Percentiles rank a stretch among this genome's conserved stretches.
phyloP scores from a whole-genome alignment of 2,888 invertebrate species.

The Hirtodrosophila cameraria region DNA sequence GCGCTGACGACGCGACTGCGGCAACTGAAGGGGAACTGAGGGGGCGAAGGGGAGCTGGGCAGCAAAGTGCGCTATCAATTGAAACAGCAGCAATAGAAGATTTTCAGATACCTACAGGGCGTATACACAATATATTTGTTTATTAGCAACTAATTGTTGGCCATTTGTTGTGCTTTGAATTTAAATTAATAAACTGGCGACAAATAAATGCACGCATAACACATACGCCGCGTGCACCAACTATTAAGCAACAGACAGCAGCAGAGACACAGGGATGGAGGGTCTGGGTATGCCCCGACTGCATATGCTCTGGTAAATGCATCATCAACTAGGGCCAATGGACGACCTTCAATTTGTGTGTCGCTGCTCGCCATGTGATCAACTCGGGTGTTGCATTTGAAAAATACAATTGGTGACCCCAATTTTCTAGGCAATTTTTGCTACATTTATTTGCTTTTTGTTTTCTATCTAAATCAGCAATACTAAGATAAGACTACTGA shows the following conservation, averaged over 20 bases:
- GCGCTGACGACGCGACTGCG: conserved; percentile 1
- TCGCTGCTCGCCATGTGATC: too few relatives aligned
- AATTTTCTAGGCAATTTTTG: too few relatives aligned
- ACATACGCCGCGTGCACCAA: conserved; percentile 23
- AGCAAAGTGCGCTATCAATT: conserved; percentile 47
- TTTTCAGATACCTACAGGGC: conserved; percentile 11
- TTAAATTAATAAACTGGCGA: conserved; percentile 19
- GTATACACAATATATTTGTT: conserved; percentile 4
- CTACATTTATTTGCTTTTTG: too few relatives aligned
- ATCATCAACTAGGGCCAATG: conserved; percentile 65
- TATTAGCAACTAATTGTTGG: conserved; percentile 22
- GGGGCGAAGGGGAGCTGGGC: neutral
- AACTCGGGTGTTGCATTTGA: too few relatives aligned
- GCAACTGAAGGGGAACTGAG: neutral
- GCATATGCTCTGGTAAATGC: conserved; percentile 1
- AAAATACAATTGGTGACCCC: too few relatives aligned
- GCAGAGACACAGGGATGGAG: too few relatives aligned
- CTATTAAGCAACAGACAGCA: too few relatives aligned
- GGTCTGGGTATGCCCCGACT: too few relatives aligned
- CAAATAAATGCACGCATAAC: conserved; percentile 22
- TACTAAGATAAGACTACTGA: too few relatives aligned
- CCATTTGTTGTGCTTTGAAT: conserved; percentile 8
- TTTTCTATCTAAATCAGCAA: too few relatives aligned
- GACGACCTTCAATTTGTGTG: conserved; percentile 75
- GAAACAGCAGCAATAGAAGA: conserved; percentile 29